phyloP scores from a whole-genome alignment of 1,140 invertebrate species.

The Drusus annulatus region DNA sequence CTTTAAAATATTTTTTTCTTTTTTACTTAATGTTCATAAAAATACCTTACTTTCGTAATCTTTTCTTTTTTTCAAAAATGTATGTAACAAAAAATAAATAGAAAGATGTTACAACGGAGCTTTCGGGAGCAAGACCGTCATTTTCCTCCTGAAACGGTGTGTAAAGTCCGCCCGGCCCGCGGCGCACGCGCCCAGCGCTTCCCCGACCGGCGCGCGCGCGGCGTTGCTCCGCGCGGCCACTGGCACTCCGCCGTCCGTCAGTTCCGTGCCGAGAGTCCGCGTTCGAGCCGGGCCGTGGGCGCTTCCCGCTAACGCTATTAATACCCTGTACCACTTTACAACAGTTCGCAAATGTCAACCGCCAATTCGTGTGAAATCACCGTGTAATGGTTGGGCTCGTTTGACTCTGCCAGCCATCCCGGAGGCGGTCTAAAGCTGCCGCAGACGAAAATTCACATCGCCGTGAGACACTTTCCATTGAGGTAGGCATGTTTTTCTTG shows the following conservation, averaged over 20 bases:
- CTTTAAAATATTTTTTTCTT: no score
- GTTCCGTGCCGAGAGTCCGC: slow-evolving; percentile 6
- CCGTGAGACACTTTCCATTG: slow-evolving; percentile 14
- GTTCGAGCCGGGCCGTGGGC: not conserved
- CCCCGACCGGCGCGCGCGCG: no score
- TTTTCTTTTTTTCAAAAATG: no score
- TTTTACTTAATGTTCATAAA: no score
- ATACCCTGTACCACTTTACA: slow-evolving; percentile 30
- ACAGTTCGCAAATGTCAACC: slow-evolving; percentile 40
- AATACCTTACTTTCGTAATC: no score
- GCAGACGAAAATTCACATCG: not conserved
- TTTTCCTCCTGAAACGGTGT: no score
- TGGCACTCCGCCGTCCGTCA: not conserved
- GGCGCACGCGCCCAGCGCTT: no score
- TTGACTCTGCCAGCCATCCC: not conserved
- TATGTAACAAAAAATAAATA: no score
- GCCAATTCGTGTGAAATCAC: slow-evolving; percentile 25
- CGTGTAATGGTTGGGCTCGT: slow-evolving; percentile 12
- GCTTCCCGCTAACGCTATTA: slow-evolving; percentile 18
- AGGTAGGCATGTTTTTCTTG: slow-evolving; percentile 35
- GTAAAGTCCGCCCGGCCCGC: no score
- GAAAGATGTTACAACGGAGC: no score
- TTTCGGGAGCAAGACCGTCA: no score
- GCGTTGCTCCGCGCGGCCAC: not conserved
- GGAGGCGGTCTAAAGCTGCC: not conserved